Percentiles rank a stretch among this genome's conserved stretches.
Evolutionary conservation across 2,113 vertebrate genomes (phyloP).

Genomic region (Lepisosteus oculatus): DNA sequence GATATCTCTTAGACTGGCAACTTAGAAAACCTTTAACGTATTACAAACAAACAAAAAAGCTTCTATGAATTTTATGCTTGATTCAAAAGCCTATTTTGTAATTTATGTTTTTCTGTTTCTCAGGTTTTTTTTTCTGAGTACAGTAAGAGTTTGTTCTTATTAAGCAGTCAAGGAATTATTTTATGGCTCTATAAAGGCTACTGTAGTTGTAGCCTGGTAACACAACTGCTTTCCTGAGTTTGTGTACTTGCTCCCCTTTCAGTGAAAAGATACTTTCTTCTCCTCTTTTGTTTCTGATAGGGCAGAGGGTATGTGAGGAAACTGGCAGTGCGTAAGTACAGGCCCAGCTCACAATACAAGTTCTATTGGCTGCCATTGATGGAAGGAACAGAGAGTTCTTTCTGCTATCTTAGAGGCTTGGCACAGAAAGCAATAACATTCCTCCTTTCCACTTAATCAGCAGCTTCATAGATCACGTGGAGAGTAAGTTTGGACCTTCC

Average conservation of each 20-base stretch:
- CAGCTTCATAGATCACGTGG: constrained; percentile 49
- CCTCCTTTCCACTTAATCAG: constrained; percentile 44
- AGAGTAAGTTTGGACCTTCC: constrained; percentile 21
- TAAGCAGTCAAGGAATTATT: constrained; percentile 32
- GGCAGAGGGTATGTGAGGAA: constrained; percentile 33
- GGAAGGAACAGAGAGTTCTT: constrained; percentile 59
- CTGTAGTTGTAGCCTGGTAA: constrained; percentile 39
- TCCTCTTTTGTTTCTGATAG: constrained; percentile 42
- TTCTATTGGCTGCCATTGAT: constrained; percentile 46
- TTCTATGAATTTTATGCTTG: no score
- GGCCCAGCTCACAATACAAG: constrained; percentile 56
- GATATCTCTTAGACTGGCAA: no score
- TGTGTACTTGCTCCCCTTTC: constrained; percentile 41
- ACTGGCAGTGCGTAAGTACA: constrained; percentile 41
- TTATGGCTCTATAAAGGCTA: constrained; percentile 36
- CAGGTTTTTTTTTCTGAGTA: neutral
- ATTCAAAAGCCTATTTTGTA: no score
- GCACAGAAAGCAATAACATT: constrained; percentile 51
- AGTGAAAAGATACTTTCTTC: constrained; percentile 67
- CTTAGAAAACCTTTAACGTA: no score
- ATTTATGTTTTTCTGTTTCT: neutral
- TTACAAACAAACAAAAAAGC: no score
- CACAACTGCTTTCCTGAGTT: constrained; percentile 44
- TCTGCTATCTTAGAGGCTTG: constrained; percentile 43
- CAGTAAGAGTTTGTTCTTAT: neutral